Base-by-base conservation (phyloP, 1,140 invertebrate species). In the Samia ricini region DNA sequence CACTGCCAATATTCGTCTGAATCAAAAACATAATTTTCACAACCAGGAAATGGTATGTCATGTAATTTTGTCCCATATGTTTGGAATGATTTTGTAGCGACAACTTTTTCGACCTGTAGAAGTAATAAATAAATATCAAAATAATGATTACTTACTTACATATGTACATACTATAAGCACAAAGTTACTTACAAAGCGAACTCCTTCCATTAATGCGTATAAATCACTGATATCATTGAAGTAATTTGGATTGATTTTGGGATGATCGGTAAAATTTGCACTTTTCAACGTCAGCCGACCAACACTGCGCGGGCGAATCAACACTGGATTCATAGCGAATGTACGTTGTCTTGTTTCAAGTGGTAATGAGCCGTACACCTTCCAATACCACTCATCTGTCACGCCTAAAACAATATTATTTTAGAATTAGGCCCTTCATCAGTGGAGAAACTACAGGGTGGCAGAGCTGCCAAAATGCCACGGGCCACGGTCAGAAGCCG, bases 191-290 rank as follows among this genome's bases (percentile, higher is more conserved):
- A 94, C 94, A 85, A 93, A 92, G 83, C 95, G 93, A 21, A 96
- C 93, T 50, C 95, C 95, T 79, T 95, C 93, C 8, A 95, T 91
- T 78, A 97, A 91, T 0, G 93, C 92, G 8, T 88, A 78, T 2
- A 96, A 68, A 81, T 97, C 96, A 6, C 93, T 86, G 1, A 92
- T 83, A 67, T 95, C 84, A 15, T 92, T 82, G 72, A 96, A 95
- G 77, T 96, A 97, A 82, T 97, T 97, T 0, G 95, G 93, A 26
- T 96, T 89, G 66, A 98, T 93, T 51, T 92, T 85, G 0, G 97
- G 97, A 85, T 93, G 92, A 26, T 95, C 92, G 0, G 92, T 90
- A 0, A 96, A 97, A 91, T 97, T 93, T 7, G 88, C 83, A 50
- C 92, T 94, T 55, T 91, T 92, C 7, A 98, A 75, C 0, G 86